Base-by-base conservation (phyloP, 92 coral and sea anemone species). In the Bergia puertoricense region DNA sequence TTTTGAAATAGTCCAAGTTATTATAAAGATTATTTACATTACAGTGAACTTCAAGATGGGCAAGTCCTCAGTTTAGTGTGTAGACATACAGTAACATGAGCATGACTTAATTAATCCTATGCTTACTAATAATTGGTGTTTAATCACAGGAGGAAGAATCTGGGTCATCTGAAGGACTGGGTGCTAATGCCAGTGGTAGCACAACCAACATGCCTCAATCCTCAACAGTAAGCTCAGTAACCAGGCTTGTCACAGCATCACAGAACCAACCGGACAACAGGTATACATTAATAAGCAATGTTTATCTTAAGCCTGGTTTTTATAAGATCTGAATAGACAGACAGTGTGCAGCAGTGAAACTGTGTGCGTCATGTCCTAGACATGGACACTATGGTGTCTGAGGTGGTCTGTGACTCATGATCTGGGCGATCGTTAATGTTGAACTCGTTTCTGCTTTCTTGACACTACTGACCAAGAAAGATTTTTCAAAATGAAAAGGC, bases 101-200 rank as follows among this genome's bases (percentile, higher is more conserved):
- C 15, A 13, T 54, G 59, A 54, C 1, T 62, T 5, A n/a, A 1
- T 62, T 62, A 6, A 6, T 13, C 66, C 20, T 11, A 3, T 62
- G 54, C 8, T 48, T 48, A 48, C 54, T 20, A 2, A 1, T 62
- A 16, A 3, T 22, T 20, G 30, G 3, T 62, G 69, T 62, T 1
- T 62, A 42, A 23, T 71, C 18, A 39, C 62, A 89, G 92, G 88
- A 80, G 74, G 89, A 68, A 36, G 87, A 84, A 68, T 84, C 87
- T n/a, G 78, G 87, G 6, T 84, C 87, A 37, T 84, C 87, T 16
- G 79, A 71, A 39, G 87, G 87, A 51, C 36, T 69, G 45, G 73
- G 73, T 54, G 14, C 22, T 71, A 84, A 71, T 18, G 79, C 87
- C 67, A 69, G 77, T 16, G 43, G 79, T 45, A 84, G 68, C 68